Base-by-base conservation (phyloP, 2,888 invertebrate genomes). In the Notodonta ziczac region DNA sequence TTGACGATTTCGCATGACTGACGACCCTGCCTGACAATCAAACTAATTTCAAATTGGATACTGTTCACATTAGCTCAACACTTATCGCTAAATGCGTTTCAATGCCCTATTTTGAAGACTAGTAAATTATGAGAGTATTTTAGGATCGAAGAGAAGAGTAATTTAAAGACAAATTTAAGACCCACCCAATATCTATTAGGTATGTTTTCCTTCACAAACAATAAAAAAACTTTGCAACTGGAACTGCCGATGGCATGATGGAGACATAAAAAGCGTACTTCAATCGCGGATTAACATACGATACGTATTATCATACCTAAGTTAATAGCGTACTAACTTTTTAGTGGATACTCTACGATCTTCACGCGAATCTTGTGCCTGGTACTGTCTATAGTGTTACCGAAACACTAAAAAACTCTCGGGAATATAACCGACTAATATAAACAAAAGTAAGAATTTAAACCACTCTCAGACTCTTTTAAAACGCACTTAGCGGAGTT, bases 1-100 rank as follows among this genome's bases (percentile, higher is more conserved):
- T 52, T 56, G 39, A 35, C 48, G 48, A 35, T 58, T 59, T 55
- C 56, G 44, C 53, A 53, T 51, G 42, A 53, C 46, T 58, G 53
- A 65, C 35, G 24, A 1, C 4, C 9, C 5, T 7, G 10, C 46
- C 13, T 46, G 5, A 4, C 10, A 46, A n/a, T n/a, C n/a, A 46
- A 6, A 4, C 13, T 13, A n/a, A 46, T n/a, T 46, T n/a, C 13
- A 4, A 13, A n/a, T 3, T 12, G 24, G 46, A n/a, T 5, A 5
- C 46, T 0, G 5, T 46, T 46, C 46, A 46, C 13, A 24, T 24
- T 10, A 13, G 7, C 4, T 12, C 44, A 12, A n/a, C 5, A 46
- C 2, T 46, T 46, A 46, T 46, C 42, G 42, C 9, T 10, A 42
- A 7, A 42, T 6, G 35, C 35, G 7, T 0, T 4, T 5, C 4